Evolutionary conservation across 2,113 vertebrate species (phyloP).

Genomic region (Hydropotes inermis): DNA sequence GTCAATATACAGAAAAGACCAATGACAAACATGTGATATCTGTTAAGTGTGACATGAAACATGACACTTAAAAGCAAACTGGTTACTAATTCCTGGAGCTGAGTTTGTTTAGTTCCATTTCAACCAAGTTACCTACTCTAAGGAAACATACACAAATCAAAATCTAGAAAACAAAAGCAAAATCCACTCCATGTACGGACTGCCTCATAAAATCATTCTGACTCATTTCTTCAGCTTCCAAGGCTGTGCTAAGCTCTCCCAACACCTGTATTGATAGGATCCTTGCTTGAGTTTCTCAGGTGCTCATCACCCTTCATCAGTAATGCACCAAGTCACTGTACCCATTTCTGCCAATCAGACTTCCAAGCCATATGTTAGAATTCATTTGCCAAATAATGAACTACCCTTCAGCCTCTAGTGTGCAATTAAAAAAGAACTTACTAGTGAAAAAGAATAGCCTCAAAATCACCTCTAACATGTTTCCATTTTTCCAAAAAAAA

Average conservation of each 20-base stretch:
- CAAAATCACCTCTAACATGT: constrained; percentile 57
- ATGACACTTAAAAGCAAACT: constrained; percentile 43
- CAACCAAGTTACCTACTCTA: constrained; percentile 19
- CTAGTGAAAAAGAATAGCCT: constrained; percentile 31
- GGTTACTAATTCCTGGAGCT: constrained; percentile 31
- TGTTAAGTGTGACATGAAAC: constrained; percentile 70
- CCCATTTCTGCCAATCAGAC: neutral
- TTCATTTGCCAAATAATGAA: constrained; percentile 50
- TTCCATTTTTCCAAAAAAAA: constrained; percentile 64
- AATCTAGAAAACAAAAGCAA: constrained; percentile 35
- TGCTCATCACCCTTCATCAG: neutral
- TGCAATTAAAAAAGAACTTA: constrained; percentile 58
- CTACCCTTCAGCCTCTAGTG: neutral
- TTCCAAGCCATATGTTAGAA: constrained; percentile 37
- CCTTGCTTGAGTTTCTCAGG: neutral
- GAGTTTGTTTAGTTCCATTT: constrained; percentile 11
- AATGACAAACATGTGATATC: constrained; percentile 58
- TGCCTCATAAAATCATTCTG: constrained; percentile 1
- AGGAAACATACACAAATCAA: constrained; percentile 14
- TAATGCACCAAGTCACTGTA: neutral
- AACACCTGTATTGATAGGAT: neutral
- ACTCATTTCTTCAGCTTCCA: neutral
- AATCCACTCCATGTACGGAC: neutral
- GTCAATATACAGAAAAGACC: constrained; percentile 37
- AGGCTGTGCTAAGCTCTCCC: neutral